These are phyloP conservation scores for Euleptes europaea DNA, from an alignment of 2,113 vertebrate species.

Conservation along the genomic window DNA sequence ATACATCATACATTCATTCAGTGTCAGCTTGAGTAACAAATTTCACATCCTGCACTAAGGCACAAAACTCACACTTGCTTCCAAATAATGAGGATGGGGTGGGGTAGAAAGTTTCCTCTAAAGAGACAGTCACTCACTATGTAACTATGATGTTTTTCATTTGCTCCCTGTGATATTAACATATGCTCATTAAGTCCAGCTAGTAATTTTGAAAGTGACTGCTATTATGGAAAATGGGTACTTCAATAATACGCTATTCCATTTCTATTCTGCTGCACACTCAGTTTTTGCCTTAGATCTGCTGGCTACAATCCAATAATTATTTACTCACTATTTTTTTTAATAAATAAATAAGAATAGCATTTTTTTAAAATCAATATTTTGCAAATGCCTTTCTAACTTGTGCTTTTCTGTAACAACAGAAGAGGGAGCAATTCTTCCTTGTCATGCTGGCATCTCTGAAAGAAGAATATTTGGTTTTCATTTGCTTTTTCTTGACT, in stretches of 20 bases:
- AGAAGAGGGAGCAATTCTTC: constrained; percentile 80
- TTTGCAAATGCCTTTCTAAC: rapidly evolving
- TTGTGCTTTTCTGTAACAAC: constrained; percentile 52
- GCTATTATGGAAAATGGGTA: constrained; percentile 3
- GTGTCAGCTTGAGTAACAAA: too few species aligned
- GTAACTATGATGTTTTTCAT: not conserved
- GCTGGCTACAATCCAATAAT: not conserved
- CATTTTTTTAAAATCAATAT: not conserved
- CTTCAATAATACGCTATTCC: not conserved
- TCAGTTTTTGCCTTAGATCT: not conserved
- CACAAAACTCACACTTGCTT: not conserved
- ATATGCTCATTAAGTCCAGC: not conserved
- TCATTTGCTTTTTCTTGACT: constrained; percentile 20
- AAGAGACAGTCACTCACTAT: not conserved
- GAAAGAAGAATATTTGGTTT: constrained; percentile 1
- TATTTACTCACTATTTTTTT: not conserved
- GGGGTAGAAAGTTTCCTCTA: too few species aligned
- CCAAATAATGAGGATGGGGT: not conserved
- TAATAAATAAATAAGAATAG: not conserved
- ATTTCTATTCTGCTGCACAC: constrained; percentile 10
- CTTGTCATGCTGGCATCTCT: constrained; percentile 42
- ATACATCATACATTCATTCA: too few species aligned
- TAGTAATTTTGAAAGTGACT: not conserved
- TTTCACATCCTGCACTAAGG: too few species aligned
- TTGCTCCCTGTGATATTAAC: not conserved